These are phyloP conservation scores for Napeogenes sylphis DNA, from an alignment of 2,888 invertebrate species.

Conservation along the genomic window DNA sequence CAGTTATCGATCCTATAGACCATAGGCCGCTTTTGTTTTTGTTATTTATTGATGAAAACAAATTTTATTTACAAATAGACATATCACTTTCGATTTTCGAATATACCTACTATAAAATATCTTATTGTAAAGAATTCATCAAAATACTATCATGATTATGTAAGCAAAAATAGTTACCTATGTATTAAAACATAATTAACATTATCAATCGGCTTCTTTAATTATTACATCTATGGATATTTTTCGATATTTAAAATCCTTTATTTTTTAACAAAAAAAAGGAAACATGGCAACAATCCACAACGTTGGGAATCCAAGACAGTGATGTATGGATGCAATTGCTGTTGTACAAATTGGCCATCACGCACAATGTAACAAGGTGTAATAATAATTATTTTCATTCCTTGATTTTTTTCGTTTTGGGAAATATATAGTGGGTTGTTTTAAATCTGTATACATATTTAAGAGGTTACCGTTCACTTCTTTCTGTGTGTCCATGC, in stretches of 20 bases:
- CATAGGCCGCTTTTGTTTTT: constrained; percentile 16
- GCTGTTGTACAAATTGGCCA: constrained; percentile 68
- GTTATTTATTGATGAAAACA: too few relatives aligned
- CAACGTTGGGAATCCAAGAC: constrained; percentile 54
- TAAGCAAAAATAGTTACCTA: too few relatives aligned
- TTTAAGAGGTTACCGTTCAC: too few relatives aligned
- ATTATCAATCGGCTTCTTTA: too few relatives aligned
- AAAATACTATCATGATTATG: too few relatives aligned
- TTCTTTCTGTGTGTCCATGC: too few relatives aligned
- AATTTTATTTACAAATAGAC: too few relatives aligned
- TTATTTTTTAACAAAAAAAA: constrained; percentile 40
- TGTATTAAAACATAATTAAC: too few relatives aligned
- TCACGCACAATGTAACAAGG: constrained; percentile 47
- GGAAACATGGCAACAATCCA: constrained; percentile 35
- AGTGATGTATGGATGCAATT: constrained; percentile 66
- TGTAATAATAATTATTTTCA: constrained; percentile 58
- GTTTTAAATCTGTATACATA: too few relatives aligned
- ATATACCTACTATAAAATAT: not conserved
- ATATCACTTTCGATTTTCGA: not conserved
- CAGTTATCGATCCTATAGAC: constrained; percentile 50
- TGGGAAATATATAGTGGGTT: not conserved
- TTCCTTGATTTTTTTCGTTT: constrained; percentile 3
- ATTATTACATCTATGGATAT: too few relatives aligned
- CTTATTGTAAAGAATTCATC: too few relatives aligned
- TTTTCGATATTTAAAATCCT: not conserved